Evolutionary conservation across 2,113 vertebrate species (phyloP).

Genomic region (Sisor rabdophorus): DNA sequence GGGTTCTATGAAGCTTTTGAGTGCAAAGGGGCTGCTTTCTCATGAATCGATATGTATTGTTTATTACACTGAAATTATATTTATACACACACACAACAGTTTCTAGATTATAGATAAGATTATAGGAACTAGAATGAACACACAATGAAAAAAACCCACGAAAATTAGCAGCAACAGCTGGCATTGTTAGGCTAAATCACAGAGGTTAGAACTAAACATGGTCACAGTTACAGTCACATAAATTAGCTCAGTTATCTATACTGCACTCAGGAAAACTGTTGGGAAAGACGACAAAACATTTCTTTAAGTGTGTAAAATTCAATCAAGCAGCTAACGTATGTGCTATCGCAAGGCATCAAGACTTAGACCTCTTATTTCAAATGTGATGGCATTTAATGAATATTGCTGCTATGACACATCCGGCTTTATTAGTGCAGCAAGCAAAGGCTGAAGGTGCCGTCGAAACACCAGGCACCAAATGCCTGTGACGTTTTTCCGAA

Average conservation of each 20-base stretch:
- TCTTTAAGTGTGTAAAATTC: slow-evolving; percentile 5
- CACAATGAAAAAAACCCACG: not conserved
- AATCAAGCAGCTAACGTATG: slow-evolving; percentile 12
- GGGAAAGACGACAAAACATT: not conserved
- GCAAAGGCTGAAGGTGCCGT: slow-evolving; percentile 6
- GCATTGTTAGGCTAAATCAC: not conserved
- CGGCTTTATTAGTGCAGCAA: slow-evolving; percentile 8
- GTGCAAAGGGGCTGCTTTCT: not conserved
- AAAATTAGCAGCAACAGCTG: not conserved
- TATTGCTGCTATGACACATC: slow-evolving; percentile 10
- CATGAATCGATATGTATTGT: slow-evolving; percentile 13
- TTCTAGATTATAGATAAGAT: slow-evolving; percentile 9
- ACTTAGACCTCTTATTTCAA: slow-evolving; percentile 1
- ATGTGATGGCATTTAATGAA: not conserved
- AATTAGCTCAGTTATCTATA: not conserved
- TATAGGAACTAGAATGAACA: slow-evolving; percentile 10
- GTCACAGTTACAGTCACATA: slow-evolving; percentile 10
- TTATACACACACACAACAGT: slow-evolving; percentile 18
- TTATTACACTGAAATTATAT: slow-evolving; percentile 20
- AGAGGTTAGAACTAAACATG: not conserved
- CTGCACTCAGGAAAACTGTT: slow-evolving; percentile 12
- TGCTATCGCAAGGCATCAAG: not conserved
- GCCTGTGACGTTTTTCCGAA: not conserved
- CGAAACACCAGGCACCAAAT: not conserved
- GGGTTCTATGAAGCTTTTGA: not conserved